Percentiles rank a stretch among this genome's conserved stretches.
These are phyloP conservation scores for Rhinichthys klamathensis DNA, from an alignment of 2,113 vertebrate genomes.

Conservation along the genomic window DNA sequence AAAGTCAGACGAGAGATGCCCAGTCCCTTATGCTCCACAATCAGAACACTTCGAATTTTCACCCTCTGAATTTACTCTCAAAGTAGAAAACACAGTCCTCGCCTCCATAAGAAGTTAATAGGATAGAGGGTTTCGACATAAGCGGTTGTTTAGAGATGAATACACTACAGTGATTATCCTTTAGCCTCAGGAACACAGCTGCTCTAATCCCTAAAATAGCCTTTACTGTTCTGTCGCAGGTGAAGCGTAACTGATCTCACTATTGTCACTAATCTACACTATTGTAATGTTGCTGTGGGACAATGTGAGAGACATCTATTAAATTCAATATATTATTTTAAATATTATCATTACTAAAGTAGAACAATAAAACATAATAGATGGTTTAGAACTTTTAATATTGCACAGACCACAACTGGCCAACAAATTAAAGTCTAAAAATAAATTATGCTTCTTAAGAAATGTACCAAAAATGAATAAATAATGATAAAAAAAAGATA, in stretches of 20 bases:
- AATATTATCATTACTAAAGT: too few relatives aligned
- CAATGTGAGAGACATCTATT: too few relatives aligned
- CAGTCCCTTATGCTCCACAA: not conserved
- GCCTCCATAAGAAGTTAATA: not conserved
- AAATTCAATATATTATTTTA: too few relatives aligned
- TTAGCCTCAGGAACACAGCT: slow-evolving; percentile 30
- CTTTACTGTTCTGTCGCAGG: not conserved
- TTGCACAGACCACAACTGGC: too few relatives aligned
- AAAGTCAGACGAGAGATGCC: not conserved
- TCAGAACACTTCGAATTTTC: not conserved
- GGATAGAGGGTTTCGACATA: not conserved
- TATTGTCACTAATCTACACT: not conserved
- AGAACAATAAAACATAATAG: too few relatives aligned
- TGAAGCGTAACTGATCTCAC: slow-evolving; percentile 9
- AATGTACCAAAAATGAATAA: too few relatives aligned
- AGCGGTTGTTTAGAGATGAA: slow-evolving; percentile 20
- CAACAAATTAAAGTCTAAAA: too few relatives aligned
- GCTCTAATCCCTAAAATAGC: slow-evolving; percentile 22
- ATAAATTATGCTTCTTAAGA: too few relatives aligned
- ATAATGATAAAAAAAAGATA: too few relatives aligned
- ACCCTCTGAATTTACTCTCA: not conserved
- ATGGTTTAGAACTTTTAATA: too few relatives aligned
- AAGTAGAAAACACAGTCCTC: not conserved
- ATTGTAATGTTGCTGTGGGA: too few relatives aligned
- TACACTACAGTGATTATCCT: not conserved